Conservation (phyloP, 2,888 invertebrate species). For the Baronia brevicornis region DNA sequence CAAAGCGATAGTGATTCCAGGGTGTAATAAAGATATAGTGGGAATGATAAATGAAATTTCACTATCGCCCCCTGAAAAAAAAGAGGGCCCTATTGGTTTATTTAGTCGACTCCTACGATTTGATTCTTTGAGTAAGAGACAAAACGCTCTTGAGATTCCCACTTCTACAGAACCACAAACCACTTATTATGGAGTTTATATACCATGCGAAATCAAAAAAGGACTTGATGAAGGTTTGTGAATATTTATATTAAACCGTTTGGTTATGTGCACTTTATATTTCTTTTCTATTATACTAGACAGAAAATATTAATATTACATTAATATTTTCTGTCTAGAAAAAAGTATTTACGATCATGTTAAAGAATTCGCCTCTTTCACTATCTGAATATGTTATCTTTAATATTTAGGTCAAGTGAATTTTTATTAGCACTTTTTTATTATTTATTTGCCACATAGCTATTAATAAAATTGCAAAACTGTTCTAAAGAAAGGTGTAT, state of each 20-base stretch:
- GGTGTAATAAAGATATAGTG: conserved; percentile 54
- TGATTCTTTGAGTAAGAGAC: conserved; percentile 48
- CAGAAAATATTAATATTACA: too few species aligned
- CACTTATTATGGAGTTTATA: conserved; percentile 68
- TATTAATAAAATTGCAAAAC: too few species aligned
- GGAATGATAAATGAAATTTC: conserved; percentile 55
- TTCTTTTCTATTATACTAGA: too few species aligned
- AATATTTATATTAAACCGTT: conserved; percentile 12
- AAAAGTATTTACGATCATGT: too few species aligned
- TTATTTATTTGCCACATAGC: conserved; percentile 7
- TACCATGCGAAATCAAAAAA: conserved; percentile 70
- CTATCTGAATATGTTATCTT: conserved; percentile 14
- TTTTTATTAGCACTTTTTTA: conserved; percentile 17
- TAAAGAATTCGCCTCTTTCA: too few species aligned
- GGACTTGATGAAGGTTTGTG: conserved; percentile 66
- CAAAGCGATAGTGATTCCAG: conserved; percentile 60
- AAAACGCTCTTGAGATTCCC: conserved; percentile 39
- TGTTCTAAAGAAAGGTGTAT: too few species aligned
- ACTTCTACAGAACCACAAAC: conserved; percentile 42
- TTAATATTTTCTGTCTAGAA: too few species aligned
- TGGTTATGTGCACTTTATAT: too few species aligned
- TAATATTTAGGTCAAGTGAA: conserved; percentile 25
- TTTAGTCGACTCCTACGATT: conserved; percentile 56
- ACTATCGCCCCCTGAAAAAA: conserved; percentile 53
- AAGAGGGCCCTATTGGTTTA: conserved; percentile 54